Conservation (phyloP, 1,140 invertebrate genomes). For the Euschistus heros region DNA sequence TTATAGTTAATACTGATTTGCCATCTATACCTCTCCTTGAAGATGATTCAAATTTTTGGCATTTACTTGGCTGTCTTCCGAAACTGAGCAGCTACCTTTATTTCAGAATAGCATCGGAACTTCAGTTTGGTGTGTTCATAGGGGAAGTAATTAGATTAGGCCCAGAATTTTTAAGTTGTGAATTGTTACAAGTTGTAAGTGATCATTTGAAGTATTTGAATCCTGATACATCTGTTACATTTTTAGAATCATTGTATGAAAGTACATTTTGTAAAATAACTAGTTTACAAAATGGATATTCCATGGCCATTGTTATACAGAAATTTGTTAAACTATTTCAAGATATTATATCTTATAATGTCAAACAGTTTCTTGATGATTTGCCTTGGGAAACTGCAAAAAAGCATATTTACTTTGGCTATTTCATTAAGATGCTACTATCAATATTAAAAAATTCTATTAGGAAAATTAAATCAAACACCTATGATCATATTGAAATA, state of each 20-base stretch:
- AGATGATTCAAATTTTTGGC: slow-evolving; percentile 19
- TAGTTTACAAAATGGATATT: neutral
- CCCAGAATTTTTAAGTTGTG: slow-evolving; percentile 15
- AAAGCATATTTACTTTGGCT: slow-evolving; percentile 3
- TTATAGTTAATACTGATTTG: slow-evolving; percentile 18
- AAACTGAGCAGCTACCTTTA: slow-evolving; percentile 16
- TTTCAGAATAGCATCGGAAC: neutral
- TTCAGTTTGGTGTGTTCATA: neutral
- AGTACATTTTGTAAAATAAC: slow-evolving; percentile 5
- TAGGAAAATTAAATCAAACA: neutral
- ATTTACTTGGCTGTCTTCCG: slow-evolving; percentile 3
- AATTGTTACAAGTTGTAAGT: neutral
- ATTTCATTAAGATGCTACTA: neutral
- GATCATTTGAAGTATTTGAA: slow-evolving; percentile 5
- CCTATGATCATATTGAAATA: neutral
- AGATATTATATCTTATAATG: neutral
- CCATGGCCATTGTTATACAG: neutral
- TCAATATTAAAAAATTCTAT: neutral
- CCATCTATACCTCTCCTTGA: neutral
- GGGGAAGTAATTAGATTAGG: slow-evolving; percentile 5
- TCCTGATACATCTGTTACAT: neutral
- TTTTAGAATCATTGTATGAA: slow-evolving; percentile 7
- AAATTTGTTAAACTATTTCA: slow-evolving; percentile 16
- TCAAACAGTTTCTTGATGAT: neutral
- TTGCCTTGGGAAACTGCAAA: neutral